Evolutionary conservation across 2,888 invertebrate genomes (phyloP).

Genomic region (Mycalesis mineus): DNA sequence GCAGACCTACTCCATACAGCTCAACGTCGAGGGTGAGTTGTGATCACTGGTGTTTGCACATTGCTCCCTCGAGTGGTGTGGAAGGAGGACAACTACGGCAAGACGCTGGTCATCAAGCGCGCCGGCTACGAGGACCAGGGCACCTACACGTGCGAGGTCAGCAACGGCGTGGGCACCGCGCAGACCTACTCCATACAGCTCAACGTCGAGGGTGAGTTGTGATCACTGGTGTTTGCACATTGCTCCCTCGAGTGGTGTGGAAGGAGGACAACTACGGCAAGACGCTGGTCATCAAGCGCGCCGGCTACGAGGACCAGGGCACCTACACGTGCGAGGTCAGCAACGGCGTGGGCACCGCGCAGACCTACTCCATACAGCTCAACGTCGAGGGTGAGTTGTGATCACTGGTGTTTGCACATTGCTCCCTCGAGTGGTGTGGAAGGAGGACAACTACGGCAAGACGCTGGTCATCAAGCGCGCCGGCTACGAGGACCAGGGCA

Average conservation of each 20-base stretch:
- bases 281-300: conserved; percentile 79
- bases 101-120: conserved; percentile 76
- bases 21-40: conserved; percentile 78
- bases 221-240: conserved; percentile 69
- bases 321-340: conserved; percentile 95
- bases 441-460: conserved; percentile 64
- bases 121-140: conserved; percentile 94
- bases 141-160: conserved; percentile 94
- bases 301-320: conserved; percentile 93
- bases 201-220: conserved; percentile 71
- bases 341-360: conserved; percentile 92
- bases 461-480: conserved; percentile 81
- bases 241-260: conserved; percentile 96
- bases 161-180: conserved; percentile 92
- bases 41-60: conserved; percentile 53
- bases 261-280: conserved; percentile 69
- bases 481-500: conserved; percentile 91
- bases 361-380: conserved; percentile 90
- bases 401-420: conserved; percentile 77
- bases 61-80: conserved; percentile 96
- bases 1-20: conserved; percentile 89
- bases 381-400: conserved; percentile 71
- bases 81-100: conserved; percentile 77
- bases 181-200: conserved; percentile 91
- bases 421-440: conserved; percentile 95